phyloP scores from a whole-genome alignment of 2,888 invertebrate genomes.

The Helleia helle region DNA sequence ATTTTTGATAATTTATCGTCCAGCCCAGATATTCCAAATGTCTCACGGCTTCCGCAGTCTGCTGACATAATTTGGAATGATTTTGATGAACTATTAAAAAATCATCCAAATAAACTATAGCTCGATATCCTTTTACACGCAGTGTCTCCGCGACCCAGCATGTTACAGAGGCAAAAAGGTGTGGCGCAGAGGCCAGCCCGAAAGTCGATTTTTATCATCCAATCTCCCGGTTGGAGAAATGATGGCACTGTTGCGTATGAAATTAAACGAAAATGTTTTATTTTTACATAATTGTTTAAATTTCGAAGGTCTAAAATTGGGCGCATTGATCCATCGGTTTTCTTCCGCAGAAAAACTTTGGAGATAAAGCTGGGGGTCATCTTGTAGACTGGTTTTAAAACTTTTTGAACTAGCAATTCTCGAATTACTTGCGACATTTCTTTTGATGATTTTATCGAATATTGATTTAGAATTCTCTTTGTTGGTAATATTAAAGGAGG shows the following conservation, averaged over 20 bases:
- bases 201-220: slow-evolving; percentile 16
- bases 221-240: slow-evolving; percentile 15
- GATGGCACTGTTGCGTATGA: slow-evolving; percentile 12
- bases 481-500: too few species aligned
- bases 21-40: too few species aligned
- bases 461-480: too few species aligned
- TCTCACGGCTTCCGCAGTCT: background rate
- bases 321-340: slow-evolving; percentile 6
- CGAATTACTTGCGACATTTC: too few species aligned
- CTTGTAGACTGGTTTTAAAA: too few species aligned
- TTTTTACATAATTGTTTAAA: background rate
- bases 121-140: background rate
- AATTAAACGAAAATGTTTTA: slow-evolving; percentile 10
- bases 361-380: too few species aligned
- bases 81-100: background rate
- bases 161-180: too few species aligned
- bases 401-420: too few species aligned
- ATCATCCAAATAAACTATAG: background rate
- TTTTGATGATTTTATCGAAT: too few species aligned
- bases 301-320: slow-evolving; percentile 13
- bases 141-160: too few species aligned
- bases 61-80: background rate
- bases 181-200: too few species aligned
- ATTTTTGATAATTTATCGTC: slow-evolving; percentile 19
- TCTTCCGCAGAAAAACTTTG: too few species aligned